Conservation (phyloP, 2,113 vertebrate genomes). For the Poicephalus gulielmi region DNA sequence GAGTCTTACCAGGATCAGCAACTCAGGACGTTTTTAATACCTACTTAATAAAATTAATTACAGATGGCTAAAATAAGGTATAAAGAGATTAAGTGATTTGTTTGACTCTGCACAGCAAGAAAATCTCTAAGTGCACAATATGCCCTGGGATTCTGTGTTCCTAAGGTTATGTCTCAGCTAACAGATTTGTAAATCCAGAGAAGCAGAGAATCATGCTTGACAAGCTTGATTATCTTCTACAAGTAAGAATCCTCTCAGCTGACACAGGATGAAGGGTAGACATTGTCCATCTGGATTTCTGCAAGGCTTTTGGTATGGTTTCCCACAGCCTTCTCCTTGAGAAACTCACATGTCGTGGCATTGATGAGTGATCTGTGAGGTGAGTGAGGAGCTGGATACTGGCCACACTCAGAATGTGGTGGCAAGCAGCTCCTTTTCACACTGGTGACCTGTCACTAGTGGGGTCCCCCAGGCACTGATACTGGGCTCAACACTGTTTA, state of each 20-base stretch:
- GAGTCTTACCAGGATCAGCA: not conserved
- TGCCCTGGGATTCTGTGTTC: not conserved
- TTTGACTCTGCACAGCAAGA: not conserved
- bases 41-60: constrained; percentile 43
- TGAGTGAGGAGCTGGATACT: not conserved
- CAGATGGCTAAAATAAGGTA: not conserved
- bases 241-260: not conserved
- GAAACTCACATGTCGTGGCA: accelerated
- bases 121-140: not conserved
- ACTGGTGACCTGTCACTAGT: accelerated
- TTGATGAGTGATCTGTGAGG: accelerated
- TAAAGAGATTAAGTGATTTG: constrained; percentile 40
- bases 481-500: accelerated
- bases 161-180: not conserved
- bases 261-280: not conserved
- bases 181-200: not conserved
- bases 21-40: not conserved
- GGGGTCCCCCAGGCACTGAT: accelerated
- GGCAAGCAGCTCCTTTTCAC: not conserved
- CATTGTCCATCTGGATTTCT: not conserved
- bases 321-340: not conserved
- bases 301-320: accelerated
- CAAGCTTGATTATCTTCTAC: not conserved
- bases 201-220: not conserved
- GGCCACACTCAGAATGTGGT: no score